Evolutionary conservation across 1,140 invertebrate species (phyloP).

Genomic region (Pseudomyrmex cubaensis): DNA sequence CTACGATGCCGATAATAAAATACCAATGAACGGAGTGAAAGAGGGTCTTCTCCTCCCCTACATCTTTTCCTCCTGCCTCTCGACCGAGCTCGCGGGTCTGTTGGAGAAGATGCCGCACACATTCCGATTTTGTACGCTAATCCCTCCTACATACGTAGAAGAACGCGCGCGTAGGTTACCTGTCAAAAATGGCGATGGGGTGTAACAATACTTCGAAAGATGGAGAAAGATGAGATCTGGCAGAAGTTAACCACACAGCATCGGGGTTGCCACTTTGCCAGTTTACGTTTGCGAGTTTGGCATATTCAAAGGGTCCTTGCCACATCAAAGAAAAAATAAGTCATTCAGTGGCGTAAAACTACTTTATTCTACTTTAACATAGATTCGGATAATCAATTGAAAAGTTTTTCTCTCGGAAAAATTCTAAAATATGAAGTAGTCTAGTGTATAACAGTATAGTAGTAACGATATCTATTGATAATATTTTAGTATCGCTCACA

Average conservation of each 20-base stretch:
- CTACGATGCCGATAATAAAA: constrained; percentile 70
- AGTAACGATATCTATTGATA: too few species aligned
- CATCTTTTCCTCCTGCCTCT: background rate
- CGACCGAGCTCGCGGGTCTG: background rate
- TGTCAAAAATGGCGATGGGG: constrained; percentile 76
- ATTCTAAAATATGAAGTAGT: too few species aligned
- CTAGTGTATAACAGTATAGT: too few species aligned
- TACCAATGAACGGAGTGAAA: constrained; percentile 68
- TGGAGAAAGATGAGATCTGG: constrained; percentile 58
- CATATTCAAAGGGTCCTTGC: constrained; percentile 63
- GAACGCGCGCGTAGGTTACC: constrained; percentile 74
- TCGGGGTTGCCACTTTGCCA: constrained; percentile 63
- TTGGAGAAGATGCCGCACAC: constrained; percentile 48
- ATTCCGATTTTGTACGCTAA: constrained; percentile 75
- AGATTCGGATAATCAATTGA: background rate
- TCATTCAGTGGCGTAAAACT: constrained; percentile 64
- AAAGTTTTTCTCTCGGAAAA: background rate
- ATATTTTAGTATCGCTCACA: too few species aligned
- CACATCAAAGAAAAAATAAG: constrained; percentile 68
- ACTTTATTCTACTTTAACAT: background rate
- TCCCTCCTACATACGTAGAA: constrained; percentile 72
- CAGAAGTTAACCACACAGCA: constrained; percentile 77
- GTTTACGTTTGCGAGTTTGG: constrained; percentile 51
- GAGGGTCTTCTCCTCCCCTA: constrained; percentile 36
- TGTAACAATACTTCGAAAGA: constrained; percentile 73